Evolutionary conservation across 1,140 invertebrate genomes (phyloP), one percentile per base, ranked within the genome.

Genomic region (Philaenus spumarius): DNA sequence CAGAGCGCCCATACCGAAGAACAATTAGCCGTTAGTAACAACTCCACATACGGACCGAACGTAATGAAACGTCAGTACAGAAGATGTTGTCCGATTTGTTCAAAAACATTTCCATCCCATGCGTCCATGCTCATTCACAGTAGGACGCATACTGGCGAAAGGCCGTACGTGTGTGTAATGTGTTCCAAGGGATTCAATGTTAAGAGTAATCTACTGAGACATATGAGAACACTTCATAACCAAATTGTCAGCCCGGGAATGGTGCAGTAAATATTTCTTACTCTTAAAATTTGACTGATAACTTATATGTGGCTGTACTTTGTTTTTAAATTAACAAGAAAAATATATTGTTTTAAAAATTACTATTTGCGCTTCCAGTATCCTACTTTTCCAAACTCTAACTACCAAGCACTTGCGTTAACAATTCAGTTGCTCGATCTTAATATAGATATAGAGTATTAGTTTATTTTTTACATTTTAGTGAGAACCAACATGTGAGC

Each of bases 1-100:
- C 87, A 90, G 69, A 85, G 80, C 60, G 82, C 85, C 53, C 88
- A 91, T 70, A 90, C 88, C 0, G 88, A 90, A 68, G 82, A 86
- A 71, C 87, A 91, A 77, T 72, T 91, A 71, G 86, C 87, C 64
- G 72, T 87, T 66, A 86, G 83, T 74, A 90, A 89, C 71, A 87
- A 58, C 15, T 51, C 37, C 15, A 2, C 46, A 4, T 22, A 34
- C 11, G 53, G 19, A 12, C 43, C 20, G 2, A 42, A 42, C 23
- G 11, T 12, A 20, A 20, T 19, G 20, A 23, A 22, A 17, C 17
- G 43, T 11, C 17, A 23, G 43, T 15, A 20, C 43, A 46, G 43
- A 46, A 20, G 17, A 23, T 76, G 78, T 58, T 87, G 86, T 68
- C 74, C 79, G 58, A 79, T 82, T 62, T 88, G 86, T 75, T 80